Evolutionary conservation across 2,113 vertebrate species (phyloP).

Genomic region (Serilophus lunatus): DNA sequence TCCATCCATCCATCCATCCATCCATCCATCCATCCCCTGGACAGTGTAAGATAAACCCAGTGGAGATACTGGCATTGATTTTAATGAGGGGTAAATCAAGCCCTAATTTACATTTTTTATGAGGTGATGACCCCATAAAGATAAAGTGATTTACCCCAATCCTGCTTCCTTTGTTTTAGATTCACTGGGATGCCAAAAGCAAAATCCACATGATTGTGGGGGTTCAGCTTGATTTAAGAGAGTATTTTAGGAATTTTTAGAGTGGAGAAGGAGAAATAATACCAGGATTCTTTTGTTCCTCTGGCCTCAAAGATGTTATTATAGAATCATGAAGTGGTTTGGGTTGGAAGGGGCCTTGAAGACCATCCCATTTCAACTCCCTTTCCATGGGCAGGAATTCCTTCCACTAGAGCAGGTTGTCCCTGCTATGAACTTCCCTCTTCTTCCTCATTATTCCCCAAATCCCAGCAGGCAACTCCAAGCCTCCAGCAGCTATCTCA

Average conservation of each 20-base stretch:
- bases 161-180: neutral
- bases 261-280: neutral
- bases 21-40: neutral
- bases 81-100: neutral
- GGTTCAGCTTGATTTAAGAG: neutral
- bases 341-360: neutral
- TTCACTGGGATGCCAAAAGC: neutral
- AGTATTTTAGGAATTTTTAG: neutral
- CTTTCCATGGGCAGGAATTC: neutral
- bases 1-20: neutral
- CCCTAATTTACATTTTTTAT: neutral
- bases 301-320: neutral
- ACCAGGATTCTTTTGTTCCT: neutral
- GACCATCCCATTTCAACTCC: neutral
- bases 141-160: neutral
- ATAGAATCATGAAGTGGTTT: neutral
- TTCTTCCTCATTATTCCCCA: neutral
- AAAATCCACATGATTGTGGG: neutral
- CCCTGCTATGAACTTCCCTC: neutral
- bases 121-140: neutral
- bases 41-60: neutral
- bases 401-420: neutral
- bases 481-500: neutral
- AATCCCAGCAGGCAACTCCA: neutral
- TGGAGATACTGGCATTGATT: neutral